These are phyloP conservation scores for Semnornis frantzii DNA, from an alignment of 2,113 vertebrate species.

Conservation along the genomic window DNA sequence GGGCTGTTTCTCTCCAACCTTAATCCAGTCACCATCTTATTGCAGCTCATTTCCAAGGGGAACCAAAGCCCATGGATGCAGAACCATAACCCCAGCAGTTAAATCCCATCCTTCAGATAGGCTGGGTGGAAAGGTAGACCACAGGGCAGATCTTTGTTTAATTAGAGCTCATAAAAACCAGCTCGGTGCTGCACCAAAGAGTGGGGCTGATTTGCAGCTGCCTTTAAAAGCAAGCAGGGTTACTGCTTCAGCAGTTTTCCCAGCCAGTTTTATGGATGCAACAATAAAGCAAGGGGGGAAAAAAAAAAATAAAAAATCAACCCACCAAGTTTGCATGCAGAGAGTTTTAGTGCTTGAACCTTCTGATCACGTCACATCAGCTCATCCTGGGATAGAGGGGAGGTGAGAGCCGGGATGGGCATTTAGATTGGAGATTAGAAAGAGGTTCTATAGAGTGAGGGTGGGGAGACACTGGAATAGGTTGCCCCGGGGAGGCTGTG, in stretches of 20 bases:
- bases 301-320: background rate
- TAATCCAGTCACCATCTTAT: background rate
- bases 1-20: background rate
- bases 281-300: background rate
- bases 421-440: background rate
- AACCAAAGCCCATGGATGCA: background rate
- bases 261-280: constrained; percentile 59
- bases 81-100: constrained; percentile 20
- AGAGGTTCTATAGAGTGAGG: too few species aligned
- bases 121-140: constrained; percentile 59
- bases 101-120: constrained; percentile 39
- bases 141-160: constrained; percentile 64
- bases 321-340: background rate
- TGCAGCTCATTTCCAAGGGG: background rate
- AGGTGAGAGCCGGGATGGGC: background rate
- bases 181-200: constrained; percentile 8
- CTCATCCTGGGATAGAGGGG: background rate
- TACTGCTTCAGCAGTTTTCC: constrained; percentile 73
- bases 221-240: constrained; percentile 62
- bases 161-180: constrained; percentile 57
- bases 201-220: constrained; percentile 63
- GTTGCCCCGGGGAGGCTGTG: background rate
- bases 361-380: constrained; percentile 23
- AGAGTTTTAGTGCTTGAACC: constrained; percentile 34
- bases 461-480: background rate